Evolutionary conservation across 2,888 invertebrate species (phyloP), one percentile per base, ranked within the genome.

Genomic region (Tipula lateralis): DNA sequence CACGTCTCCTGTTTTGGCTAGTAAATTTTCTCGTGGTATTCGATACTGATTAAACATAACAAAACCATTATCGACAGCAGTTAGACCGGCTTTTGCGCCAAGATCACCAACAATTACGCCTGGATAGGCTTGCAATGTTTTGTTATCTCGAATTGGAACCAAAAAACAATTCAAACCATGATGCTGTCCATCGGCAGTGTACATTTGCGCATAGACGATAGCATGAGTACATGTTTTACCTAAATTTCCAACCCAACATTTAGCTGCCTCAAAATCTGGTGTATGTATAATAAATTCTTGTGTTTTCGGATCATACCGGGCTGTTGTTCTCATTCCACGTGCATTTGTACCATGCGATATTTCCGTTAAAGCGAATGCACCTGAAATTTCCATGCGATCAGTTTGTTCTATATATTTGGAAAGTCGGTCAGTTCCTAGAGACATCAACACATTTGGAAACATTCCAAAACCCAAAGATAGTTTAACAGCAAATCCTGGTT

Each of bases 61-160:
- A 88, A 95, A 95, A 13, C 99, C 99, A 91, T 99, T 99, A 89
- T 99, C 99, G 66, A 98, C 90, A 1, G 97, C 98, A 89, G 98
- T 97, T 7, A 97, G 92, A 0, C 96, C 98, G 80, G 96, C 92
- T 91, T 99, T 99, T 89, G 96, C 95, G 0, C 99, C 99, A 91
- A 99, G 93, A 89, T 99, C 98, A 0, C 98, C 98, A 0, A 98
- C 95, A 0, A 92, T 93, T 0, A 99, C 93, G 0, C 97, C 97
- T 0, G 96, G 94, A 88, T 91, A 93, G 0, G 96, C 93, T 84
- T 92, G 88, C 87, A 96, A 89, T 0, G 96, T 96, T 85, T 92
- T 91, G 0, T 94, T 93, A 89, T 96, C 94, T 2, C 97, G 91
- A 85, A 99, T 92, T 0, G 96, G 97, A 13, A 96, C 96, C n/a